These are phyloP conservation scores for Pogoniulus pusillus DNA, from an alignment of 2,797 vertebrate species.

Conservation along the genomic window DNA sequence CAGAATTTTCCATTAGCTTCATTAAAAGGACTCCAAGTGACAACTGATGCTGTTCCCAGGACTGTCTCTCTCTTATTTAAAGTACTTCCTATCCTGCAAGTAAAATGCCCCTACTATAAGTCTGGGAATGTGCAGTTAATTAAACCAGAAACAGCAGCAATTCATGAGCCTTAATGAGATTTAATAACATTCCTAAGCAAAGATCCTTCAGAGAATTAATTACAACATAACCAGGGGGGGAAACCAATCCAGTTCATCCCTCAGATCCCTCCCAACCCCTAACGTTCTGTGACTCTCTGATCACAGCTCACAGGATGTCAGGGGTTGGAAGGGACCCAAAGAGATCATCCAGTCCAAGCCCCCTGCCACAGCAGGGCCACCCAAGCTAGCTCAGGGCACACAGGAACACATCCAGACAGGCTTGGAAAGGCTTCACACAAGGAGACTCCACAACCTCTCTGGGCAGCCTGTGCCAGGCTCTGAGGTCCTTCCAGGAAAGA, in stretches of 20 bases:
- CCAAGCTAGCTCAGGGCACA: too few species aligned
- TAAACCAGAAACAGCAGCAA: constrained; percentile 72
- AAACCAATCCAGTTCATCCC: neutral
- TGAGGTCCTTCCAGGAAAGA: too few species aligned
- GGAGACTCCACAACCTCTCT: too few species aligned
- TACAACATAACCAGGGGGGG: constrained; percentile 35
- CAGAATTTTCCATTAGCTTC: neutral
- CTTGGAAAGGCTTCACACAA: too few species aligned
- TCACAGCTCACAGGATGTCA: too few species aligned
- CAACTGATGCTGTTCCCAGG: neutral
- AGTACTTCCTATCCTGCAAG: neutral
- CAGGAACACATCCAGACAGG: too few species aligned
- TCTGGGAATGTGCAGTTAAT: constrained; percentile 68
- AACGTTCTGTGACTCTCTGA: too few species aligned
- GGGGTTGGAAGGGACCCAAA: too few species aligned
- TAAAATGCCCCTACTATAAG: constrained; percentile 31
- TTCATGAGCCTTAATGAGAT: constrained; percentile 74
- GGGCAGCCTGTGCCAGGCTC: too few species aligned
- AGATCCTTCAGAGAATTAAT: constrained; percentile 70
- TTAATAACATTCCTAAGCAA: constrained; percentile 67
- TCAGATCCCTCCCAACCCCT: neutral
- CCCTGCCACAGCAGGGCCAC: too few species aligned
- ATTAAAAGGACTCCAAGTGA: neutral
- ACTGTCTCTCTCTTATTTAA: neutral
- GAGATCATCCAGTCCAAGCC: too few species aligned